These are phyloP conservation scores for Sphenopsis melanotis DNA, from an alignment of 2,797 vertebrate species.

Conservation along the genomic window DNA sequence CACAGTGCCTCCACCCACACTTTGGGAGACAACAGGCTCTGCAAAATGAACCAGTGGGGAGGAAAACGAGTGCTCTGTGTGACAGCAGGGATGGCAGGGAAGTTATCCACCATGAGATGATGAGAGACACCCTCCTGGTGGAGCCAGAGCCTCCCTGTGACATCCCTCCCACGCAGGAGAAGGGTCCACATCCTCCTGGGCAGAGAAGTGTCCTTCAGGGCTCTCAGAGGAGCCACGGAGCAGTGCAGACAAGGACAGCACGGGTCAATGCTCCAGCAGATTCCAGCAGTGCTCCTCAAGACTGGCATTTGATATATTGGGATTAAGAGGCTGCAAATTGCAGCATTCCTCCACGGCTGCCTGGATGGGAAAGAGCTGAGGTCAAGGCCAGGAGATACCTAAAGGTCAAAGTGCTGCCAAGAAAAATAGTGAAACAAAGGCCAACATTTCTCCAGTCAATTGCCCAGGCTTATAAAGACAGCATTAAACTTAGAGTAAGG, in stretches of 20 bases:
- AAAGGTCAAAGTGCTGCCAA: slow-evolving; percentile 1
- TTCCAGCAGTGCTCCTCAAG: background rate
- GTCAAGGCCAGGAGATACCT: background rate
- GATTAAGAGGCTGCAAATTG: background rate
- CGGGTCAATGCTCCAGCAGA: background rate
- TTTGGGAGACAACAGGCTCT: background rate
- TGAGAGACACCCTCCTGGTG: background rate
- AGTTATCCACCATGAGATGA: background rate
- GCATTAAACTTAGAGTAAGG: background rate
- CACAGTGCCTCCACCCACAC: background rate
- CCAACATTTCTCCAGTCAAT: background rate
- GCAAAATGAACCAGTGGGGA: background rate
- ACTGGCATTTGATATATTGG: background rate
- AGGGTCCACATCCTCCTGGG: background rate
- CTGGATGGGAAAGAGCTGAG: background rate
- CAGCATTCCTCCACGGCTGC: background rate
- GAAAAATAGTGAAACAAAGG: background rate
- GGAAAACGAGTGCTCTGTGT: background rate
- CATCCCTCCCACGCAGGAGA: background rate
- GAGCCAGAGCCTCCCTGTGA: background rate
- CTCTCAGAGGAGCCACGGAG: background rate
- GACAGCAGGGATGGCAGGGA: background rate
- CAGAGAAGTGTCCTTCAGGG: background rate
- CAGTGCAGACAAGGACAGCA: background rate
- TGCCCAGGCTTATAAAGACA: background rate